Evolutionary conservation across 2,888 invertebrate species (phyloP), one percentile per base, ranked within the genome.

Genomic region (Rhogogaster chlorosoma): DNA sequence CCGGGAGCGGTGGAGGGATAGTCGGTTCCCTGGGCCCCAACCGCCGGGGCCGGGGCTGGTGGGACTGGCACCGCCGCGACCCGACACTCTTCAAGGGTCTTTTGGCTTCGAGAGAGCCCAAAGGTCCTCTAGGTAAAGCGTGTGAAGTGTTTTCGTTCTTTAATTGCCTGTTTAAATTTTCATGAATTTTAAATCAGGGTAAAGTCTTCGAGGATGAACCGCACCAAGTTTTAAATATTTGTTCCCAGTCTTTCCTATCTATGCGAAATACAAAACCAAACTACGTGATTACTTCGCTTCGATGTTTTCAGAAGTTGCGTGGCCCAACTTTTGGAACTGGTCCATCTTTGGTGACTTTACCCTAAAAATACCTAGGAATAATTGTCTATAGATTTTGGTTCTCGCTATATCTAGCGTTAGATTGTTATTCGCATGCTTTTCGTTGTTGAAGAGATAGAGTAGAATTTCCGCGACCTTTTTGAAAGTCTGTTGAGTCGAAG

Each of bases 61-160:
- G 96, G 90, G 96, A 96, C 93, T 96, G 96, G 96, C 94, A 96
- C 88, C 94, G 96, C 86, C 96, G 96, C 82, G 96, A 96, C 93
- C 96, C 96, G 86, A 96, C 96, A 86, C 95, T 96, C 87, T 96
- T 96, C 94, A 96, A 96, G 94, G 96, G 96, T 88, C 94, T 96
- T 89, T 96, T 96, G 96, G 95, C 96, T 93, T 96, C 96, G 93
- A 96, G 96, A 93, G 95, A 96, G 93, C 96, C 96, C 93, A 96
- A 96, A 93, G 96, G 96, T 94, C 96, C 96, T 70, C 95, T 96
- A 89, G 96, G 96, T 91, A 96, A 96, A 90, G 94, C 95, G 88
- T 95, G n/a, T n/a, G 15, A 36, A 36, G 32, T 36, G 26, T 70
- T 49, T 38, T 53, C 22, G n/a, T 61, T 4, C 26, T 26, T 12